Conservation (phyloP, 2,888 invertebrate species). For the Diaprepes abbreviatus region DNA sequence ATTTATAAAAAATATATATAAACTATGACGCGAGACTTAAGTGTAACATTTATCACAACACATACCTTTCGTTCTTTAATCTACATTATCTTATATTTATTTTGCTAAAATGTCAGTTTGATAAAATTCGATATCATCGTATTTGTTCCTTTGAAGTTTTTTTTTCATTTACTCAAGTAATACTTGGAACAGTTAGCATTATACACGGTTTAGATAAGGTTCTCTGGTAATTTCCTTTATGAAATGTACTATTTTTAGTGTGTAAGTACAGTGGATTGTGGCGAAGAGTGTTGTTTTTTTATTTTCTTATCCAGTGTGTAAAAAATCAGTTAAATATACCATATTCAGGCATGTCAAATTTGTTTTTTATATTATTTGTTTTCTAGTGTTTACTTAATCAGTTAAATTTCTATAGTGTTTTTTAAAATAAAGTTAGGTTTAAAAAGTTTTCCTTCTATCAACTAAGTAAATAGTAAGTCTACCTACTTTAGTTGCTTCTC, state of each 20-base stretch:
- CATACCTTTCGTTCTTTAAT: constrained; percentile 22
- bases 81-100: constrained; percentile 36
- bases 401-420: too few species aligned
- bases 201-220: constrained; percentile 14
- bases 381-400: too few species aligned
- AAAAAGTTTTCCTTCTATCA: too few species aligned
- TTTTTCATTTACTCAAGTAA: constrained; percentile 15
- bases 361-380: too few species aligned
- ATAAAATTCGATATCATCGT: constrained; percentile 33
- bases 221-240: neutral
- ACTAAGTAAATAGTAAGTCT: too few species aligned
- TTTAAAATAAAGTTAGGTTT: too few species aligned
- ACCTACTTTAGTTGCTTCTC: too few species aligned
- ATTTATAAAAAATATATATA: too few species aligned
- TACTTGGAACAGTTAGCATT: constrained; percentile 26
- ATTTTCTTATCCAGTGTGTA: too few species aligned
- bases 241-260: constrained; percentile 28
- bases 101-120: constrained; percentile 36
- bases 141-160: constrained; percentile 27
- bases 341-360: too few species aligned
- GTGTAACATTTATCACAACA: constrained; percentile 6
- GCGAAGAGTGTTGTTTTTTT: neutral
- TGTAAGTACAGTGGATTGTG: neutral
- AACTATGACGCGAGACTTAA: too few species aligned
- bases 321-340: too few species aligned